Percentiles rank a stretch among this genome's conserved stretches.
Conservation (phyloP, 2,888 invertebrate species). For the Lordiphosa fenestrarum region DNA sequence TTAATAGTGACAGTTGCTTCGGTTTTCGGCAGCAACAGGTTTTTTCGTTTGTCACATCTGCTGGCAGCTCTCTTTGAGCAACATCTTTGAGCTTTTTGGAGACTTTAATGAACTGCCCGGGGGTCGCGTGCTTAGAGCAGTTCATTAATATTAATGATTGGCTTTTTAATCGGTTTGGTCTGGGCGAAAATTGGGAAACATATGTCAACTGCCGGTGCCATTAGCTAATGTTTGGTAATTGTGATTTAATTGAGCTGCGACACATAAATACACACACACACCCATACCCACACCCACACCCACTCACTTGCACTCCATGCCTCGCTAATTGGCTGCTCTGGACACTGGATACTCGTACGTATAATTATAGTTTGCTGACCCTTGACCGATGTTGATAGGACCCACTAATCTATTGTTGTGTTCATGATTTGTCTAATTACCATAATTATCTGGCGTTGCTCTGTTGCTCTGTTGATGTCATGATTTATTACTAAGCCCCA, state of each 20-base stretch:
- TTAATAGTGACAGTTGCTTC: slow-evolving; percentile 59
- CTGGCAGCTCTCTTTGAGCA: slow-evolving; percentile 28
- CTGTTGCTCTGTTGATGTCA: slow-evolving; percentile 57
- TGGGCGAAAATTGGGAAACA: slow-evolving; percentile 46
- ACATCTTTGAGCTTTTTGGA: slow-evolving; percentile 49
- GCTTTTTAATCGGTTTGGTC: slow-evolving; percentile 38
- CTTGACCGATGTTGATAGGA: slow-evolving; percentile 25
- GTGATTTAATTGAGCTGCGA: slow-evolving; percentile 50
- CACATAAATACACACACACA: slow-evolving; percentile 5
- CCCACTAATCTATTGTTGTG: slow-evolving; percentile 20
- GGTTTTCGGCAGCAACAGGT: slow-evolving; percentile 52
- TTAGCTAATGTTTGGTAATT: slow-evolving; percentile 61
- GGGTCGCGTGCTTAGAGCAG: slow-evolving; percentile 57
- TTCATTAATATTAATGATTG: slow-evolving; percentile 66
- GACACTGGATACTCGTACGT: not conserved
- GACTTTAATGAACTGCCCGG: slow-evolving; percentile 68
- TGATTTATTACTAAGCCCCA: slow-evolving; percentile 53
- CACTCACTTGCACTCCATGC: not conserved
- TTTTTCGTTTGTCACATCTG: slow-evolving; percentile 46
- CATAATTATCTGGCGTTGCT: slow-evolving; percentile 37
- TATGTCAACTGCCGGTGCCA: slow-evolving; percentile 46
- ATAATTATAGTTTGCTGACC: slow-evolving; percentile 47
- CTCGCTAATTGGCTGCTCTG: slow-evolving; percentile 7
- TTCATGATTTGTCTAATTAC: slow-evolving; percentile 60
- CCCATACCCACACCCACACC: not conserved